A percentile compares a stretch with the other conserved stretches of the same genome.
These are phyloP conservation scores for Polyommatus icarus DNA, from an alignment of 2,888 invertebrate genomes.

Conservation along the genomic window DNA sequence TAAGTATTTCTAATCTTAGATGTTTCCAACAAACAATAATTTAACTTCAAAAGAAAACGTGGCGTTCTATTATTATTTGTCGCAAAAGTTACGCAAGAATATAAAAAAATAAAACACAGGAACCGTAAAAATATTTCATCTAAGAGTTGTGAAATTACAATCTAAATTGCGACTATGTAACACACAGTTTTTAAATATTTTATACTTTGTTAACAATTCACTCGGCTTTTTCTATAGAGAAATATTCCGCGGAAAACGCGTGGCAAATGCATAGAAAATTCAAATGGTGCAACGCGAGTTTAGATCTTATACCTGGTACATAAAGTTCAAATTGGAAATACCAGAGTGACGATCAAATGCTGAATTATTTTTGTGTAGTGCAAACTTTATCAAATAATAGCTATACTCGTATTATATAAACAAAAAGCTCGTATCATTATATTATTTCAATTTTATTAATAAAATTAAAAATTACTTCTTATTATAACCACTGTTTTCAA, in stretches of 20 bases:
- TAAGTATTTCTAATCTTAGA: too few species aligned
- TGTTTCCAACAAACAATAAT: too few species aligned
- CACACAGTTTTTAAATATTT: constrained; percentile 9
- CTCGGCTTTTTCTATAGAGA: constrained; percentile 8
- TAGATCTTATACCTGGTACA: background rate
- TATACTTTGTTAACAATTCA: constrained; percentile 20
- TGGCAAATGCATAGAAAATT: constrained; percentile 2
- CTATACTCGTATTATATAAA: background rate
- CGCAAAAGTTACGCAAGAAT: background rate
- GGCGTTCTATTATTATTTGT: background rate
- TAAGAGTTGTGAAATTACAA: constrained; percentile 13
- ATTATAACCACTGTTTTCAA: too few species aligned
- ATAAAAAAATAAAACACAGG: background rate
- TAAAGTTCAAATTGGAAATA: background rate
- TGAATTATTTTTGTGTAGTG: constrained; percentile 1
- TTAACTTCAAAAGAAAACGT: too few species aligned
- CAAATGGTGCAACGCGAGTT: background rate
- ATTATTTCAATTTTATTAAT: background rate
- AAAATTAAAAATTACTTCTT: background rate
- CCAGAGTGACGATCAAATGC: background rate
- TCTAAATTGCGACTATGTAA: constrained; percentile 15
- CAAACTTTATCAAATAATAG: background rate
- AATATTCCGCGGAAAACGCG: background rate
- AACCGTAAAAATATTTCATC: background rate
- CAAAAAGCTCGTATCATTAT: background rate